Conservation (phyloP, 2,113 vertebrate genomes). For the Chloropsis hardwickii region DNA sequence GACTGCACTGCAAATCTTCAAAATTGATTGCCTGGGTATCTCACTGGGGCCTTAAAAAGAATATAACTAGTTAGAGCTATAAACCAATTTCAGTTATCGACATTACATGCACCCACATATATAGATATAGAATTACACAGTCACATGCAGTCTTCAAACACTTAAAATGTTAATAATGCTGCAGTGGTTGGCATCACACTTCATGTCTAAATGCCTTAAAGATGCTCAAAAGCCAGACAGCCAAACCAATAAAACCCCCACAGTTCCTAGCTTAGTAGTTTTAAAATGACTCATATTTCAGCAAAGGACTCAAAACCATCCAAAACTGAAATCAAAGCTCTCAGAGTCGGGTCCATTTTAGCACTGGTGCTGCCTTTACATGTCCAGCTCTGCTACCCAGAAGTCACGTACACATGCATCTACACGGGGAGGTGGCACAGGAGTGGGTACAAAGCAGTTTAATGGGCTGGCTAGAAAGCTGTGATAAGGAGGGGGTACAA, state of each 20-base stretch:
- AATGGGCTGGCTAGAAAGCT: not conserved
- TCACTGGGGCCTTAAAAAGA: not conserved
- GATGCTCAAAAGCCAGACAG: constrained; percentile 24
- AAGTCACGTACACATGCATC: not conserved
- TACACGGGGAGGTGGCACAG: not conserved
- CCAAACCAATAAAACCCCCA: constrained; percentile 4
- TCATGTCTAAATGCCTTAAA: constrained; percentile 25
- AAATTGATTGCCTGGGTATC: not conserved
- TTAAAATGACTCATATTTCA: constrained; percentile 12
- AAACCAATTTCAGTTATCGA: not conserved
- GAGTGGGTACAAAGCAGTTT: not conserved
- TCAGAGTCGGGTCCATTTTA: not conserved
- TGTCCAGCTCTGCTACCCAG: not conserved
- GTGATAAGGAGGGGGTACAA: not conserved
- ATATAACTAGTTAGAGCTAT: not conserved
- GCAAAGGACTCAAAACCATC: not conserved
- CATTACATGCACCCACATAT: not conserved
- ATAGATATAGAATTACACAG: not conserved
- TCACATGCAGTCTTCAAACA: not conserved
- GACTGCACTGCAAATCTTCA: constrained; percentile 5
- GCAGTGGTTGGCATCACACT: not conserved
- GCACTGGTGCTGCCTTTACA: not conserved
- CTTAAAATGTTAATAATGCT: constrained; percentile 2
- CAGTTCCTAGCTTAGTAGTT: not conserved
- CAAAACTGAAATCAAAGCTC: not conserved